Percentiles rank a stretch among this genome's conserved stretches.
phyloP scores from a whole-genome alignment of 2,888 invertebrate genomes.

The Pammene aurita region DNA sequence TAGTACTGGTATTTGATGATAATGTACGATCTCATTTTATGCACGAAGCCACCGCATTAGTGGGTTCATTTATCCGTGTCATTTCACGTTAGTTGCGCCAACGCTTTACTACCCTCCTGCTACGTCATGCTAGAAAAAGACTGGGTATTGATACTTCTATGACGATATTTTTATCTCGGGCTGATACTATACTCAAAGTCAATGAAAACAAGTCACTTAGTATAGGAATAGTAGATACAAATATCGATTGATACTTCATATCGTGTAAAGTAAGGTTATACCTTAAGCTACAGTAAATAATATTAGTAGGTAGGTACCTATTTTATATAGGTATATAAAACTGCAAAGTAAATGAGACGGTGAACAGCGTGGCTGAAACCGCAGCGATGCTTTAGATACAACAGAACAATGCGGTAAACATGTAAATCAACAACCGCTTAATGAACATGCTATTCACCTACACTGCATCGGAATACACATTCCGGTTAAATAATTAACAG shows the following conservation, averaged over 20 bases:
- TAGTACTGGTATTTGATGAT: too few species aligned
- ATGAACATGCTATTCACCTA: conserved; percentile 14
- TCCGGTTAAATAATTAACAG: not conserved
- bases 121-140: not conserved
- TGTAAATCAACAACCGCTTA: conserved; percentile 21
- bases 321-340: not conserved
- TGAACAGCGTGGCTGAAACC: conserved; percentile 7
- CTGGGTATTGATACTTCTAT: too few species aligned
- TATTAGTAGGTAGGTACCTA: not conserved
- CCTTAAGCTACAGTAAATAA: too few species aligned
- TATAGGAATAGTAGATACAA: too few species aligned
- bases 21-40: not conserved
- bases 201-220: too few species aligned
- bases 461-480: not conserved
- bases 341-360: conserved; percentile 15
- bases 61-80: not conserved
- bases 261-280: too few species aligned
- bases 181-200: too few species aligned
- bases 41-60: not conserved
- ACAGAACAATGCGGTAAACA: conserved; percentile 21
- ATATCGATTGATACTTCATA: too few species aligned
- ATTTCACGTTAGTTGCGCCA: conserved; percentile 3
- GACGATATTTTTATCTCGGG: too few species aligned
- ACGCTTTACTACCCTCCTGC: not conserved
- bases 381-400: conserved; percentile 16